Conservation (phyloP, 2,888 invertebrate species). For the Neocrepidodera transversa region DNA sequence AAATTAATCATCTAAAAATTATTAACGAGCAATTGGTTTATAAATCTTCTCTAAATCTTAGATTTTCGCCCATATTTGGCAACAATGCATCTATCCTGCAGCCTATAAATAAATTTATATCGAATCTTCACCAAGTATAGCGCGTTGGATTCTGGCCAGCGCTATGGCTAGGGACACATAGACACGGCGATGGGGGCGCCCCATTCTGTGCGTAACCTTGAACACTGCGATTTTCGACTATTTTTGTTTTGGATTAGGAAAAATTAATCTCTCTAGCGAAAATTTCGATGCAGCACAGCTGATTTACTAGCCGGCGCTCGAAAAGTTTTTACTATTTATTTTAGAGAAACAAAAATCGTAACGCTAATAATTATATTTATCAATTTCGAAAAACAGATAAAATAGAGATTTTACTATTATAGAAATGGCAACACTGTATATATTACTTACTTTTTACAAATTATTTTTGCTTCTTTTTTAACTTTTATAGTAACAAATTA, state of each 20-base stretch:
- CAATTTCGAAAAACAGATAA: too few species aligned
- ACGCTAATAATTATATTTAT: too few species aligned
- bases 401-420: too few species aligned
- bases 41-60: not conserved
- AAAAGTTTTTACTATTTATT: too few species aligned
- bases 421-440: too few species aligned
- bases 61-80: slow-evolving; percentile 22
- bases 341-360: too few species aligned
- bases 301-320: slow-evolving; percentile 10
- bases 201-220: slow-evolving; percentile 31
- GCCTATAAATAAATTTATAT: slow-evolving; percentile 75
- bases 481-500: too few species aligned
- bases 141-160: slow-evolving; percentile 80
- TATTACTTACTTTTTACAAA: too few species aligned
- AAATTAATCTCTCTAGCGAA: slow-evolving; percentile 13
- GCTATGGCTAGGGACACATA: slow-evolving; percentile 48
- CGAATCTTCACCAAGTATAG: slow-evolving; percentile 89
- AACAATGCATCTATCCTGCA: slow-evolving; percentile 28
- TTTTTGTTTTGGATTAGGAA: slow-evolving; percentile 20
- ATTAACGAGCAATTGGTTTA: too few species aligned
- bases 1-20: too few species aligned
- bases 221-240: slow-evolving; percentile 20
- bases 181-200: slow-evolving; percentile 31
- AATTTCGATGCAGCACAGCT: slow-evolving; percentile 21
- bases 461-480: too few species aligned